Evolutionary conservation across 2,113 vertebrate genomes (phyloP).

Genomic region (Cairina moschata): DNA sequence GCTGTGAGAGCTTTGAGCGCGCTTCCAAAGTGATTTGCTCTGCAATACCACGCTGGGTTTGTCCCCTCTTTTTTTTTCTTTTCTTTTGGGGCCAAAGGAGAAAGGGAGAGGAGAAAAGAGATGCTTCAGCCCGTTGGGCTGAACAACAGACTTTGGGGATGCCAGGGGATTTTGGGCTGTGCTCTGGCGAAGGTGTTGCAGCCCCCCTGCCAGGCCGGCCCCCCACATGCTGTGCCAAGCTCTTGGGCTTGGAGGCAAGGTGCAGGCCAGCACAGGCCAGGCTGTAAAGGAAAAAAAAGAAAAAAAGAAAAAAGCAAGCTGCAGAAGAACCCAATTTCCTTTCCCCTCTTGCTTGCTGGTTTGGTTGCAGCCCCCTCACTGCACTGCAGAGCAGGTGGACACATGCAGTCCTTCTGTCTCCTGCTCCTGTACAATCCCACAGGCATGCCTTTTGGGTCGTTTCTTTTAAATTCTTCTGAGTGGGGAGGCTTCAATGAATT

Average conservation of each 20-base stretch:
- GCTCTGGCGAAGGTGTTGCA: background rate
- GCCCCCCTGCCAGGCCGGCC: no score
- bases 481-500: background rate
- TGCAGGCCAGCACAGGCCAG: background rate
- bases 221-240: no score
- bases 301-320: background rate
- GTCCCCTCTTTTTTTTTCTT: background rate
- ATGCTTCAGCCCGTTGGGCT: background rate
- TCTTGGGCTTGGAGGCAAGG: background rate
- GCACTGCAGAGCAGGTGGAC: conserved; percentile 22
- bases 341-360: background rate
- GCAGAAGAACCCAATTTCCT: background rate
- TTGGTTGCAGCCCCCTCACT: no score
- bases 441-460: background rate
- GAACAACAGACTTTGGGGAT: background rate
- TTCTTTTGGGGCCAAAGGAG: background rate
- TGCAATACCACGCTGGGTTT: background rate
- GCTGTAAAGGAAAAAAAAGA: background rate
- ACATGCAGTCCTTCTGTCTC: background rate
- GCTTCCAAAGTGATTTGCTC: background rate
- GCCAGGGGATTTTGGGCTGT: background rate
- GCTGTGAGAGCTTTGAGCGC: rapidly evolving
- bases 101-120: background rate
- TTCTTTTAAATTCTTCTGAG: background rate
- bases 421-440: background rate